A percentile compares a stretch with the other conserved stretches of the same genome.
These are phyloP conservation scores for Darwinula stevensoni DNA, from an alignment of 2,888 invertebrate species.

Conservation along the genomic window DNA sequence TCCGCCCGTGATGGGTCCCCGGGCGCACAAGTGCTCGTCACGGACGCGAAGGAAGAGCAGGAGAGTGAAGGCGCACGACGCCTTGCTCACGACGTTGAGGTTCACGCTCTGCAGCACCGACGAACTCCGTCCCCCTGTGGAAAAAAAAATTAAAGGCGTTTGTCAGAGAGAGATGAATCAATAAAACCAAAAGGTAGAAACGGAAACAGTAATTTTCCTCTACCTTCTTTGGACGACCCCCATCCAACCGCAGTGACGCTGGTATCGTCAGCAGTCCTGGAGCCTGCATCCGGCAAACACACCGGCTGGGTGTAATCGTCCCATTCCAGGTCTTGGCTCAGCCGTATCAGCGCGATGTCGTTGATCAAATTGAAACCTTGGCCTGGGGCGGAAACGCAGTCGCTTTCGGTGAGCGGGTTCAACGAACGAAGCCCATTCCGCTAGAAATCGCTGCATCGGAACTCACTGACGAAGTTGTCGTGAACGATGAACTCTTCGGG, in stretches of 20 bases:
- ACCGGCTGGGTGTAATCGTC: slow-evolving; percentile 7
- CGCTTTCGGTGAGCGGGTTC: too few species aligned
- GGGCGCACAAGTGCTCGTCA: slow-evolving; percentile 9
- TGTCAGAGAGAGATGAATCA: too few species aligned
- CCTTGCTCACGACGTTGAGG: slow-evolving; percentile 7
- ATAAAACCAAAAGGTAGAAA: too few species aligned
- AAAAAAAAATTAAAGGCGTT: slow-evolving; percentile 7
- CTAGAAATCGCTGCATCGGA: too few species aligned
- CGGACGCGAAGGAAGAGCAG: slow-evolving; percentile 3
- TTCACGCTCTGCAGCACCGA: slow-evolving; percentile 8
- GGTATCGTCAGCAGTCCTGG: slow-evolving; percentile 4
- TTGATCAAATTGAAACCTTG: slow-evolving; percentile 4
- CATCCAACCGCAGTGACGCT: slow-evolving; percentile 4
- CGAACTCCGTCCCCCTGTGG: slow-evolving; percentile 6
- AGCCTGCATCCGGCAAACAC: slow-evolving; percentile 8
- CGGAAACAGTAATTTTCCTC: too few species aligned
- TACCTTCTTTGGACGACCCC: slow-evolving; percentile 1
- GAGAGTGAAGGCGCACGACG: slow-evolving; percentile 8
- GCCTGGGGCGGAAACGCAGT: too few species aligned
- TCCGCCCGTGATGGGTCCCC: slow-evolving; percentile 8
- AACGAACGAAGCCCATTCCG: too few species aligned
- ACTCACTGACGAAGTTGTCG: too few species aligned
- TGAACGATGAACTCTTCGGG: too few species aligned
- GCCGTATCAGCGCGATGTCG: slow-evolving; percentile 9
- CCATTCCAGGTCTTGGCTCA: slow-evolving; percentile 6